Base-by-base conservation (phyloP, 2,888 invertebrate genomes). In the Apoda limacodes region DNA sequence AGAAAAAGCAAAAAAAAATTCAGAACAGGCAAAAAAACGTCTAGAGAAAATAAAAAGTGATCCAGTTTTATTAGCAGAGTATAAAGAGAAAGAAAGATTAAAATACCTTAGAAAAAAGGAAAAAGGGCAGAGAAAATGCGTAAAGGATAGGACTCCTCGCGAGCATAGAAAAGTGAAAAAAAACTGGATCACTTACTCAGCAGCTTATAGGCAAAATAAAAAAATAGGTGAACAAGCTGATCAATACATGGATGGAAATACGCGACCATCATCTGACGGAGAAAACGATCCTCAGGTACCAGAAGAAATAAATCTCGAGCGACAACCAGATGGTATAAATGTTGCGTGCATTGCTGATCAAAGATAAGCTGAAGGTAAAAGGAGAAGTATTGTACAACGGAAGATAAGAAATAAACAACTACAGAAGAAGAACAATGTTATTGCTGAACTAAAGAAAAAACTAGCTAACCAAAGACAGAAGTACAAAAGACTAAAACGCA, bases 11-110 rank as follows among this genome's bases (percentile, higher is more conserved):
- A n/a, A n/a, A n/a, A n/a, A n/a, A n/a, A n/a, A n/a, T n/a, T n/a
- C n/a, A n/a, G n/a, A n/a, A n/a, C n/a, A n/a, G n/a, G n/a, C n/a
- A n/a, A n/a, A n/a, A n/a, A n/a, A n/a, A n/a, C n/a, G n/a, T n/a
- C n/a, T n/a, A n/a, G n/a, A n/a, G n/a, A n/a, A n/a, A n/a, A n/a
- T 45, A 27, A 45, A 43, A 38, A 40, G 41, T 33, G 28, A 42
- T 28, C 42, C 40, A 30, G 9, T 30, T 21, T 39, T 37, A 37
- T 31, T 26, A 32, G 39, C 39, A 34, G 24, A 37, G 28, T 23
- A 30, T 13, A 37, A 39, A 26, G 39, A 38, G 39, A 42, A 37
- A 37, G 28, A 35, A 23, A 31, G 26, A 13, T 31, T 13, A 20
- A 34, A 38, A 13, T 38, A 38, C 11, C 29, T 32, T 26, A 28